These are phyloP conservation scores for Drosophila lacertosa DNA, from an alignment of 1,140 invertebrate genomes.

Conservation along the genomic window DNA sequence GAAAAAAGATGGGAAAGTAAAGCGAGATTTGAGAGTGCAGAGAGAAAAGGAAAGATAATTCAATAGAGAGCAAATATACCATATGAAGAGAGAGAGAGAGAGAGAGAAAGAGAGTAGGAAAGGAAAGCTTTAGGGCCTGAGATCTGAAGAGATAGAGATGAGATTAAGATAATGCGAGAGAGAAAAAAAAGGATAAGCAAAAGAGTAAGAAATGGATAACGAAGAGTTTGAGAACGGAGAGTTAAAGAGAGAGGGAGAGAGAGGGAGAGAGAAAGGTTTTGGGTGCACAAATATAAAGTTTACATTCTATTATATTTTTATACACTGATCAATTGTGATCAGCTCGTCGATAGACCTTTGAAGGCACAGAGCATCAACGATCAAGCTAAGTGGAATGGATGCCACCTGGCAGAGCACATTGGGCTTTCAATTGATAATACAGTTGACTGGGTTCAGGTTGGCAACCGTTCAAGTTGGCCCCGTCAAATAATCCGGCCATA, in stretches of 20 bases:
- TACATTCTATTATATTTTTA: too few species aligned
- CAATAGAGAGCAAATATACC: neutral
- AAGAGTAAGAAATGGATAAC: too few species aligned
- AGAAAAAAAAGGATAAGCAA: too few species aligned
- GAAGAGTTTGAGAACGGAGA: too few species aligned
- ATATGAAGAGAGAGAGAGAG: neutral
- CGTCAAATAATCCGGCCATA: conserved; percentile 10
- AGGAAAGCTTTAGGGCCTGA: too few species aligned
- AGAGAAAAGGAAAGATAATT: neutral
- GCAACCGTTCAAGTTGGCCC: too few species aligned
- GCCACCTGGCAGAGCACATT: conserved; percentile 66
- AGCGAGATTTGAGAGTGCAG: neutral
- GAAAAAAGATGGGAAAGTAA: too few species aligned
- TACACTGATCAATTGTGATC: too few species aligned
- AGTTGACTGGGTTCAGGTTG: conserved; percentile 70
- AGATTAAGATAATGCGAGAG: too few species aligned
- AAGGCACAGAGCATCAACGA: conserved; percentile 28
- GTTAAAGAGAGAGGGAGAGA: too few species aligned
- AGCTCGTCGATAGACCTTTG: too few species aligned
- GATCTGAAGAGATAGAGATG: neutral
- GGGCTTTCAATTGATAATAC: conserved; percentile 78
- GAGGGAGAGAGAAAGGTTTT: too few species aligned
- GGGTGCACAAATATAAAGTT: neutral
- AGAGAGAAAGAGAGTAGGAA: neutral
- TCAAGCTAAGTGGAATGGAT: conserved; percentile 43